Conservation (phyloP, 2,797 vertebrate genomes). For the Arnoldichthys spilopterus region DNA sequence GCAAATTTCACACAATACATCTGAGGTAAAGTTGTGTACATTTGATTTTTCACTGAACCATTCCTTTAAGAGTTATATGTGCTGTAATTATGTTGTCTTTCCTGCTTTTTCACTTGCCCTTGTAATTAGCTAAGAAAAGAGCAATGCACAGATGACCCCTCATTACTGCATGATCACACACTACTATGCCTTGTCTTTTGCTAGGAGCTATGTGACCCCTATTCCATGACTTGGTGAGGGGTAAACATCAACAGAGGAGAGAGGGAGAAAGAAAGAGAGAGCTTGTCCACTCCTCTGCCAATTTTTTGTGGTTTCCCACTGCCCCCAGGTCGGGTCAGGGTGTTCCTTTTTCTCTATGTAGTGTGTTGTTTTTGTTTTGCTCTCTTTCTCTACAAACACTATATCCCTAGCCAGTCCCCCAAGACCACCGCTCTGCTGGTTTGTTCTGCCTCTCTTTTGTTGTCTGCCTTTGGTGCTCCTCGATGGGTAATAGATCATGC, state of each 20-base stretch:
- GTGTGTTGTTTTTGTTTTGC: conserved; percentile 38
- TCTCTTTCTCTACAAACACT: conserved; percentile 17
- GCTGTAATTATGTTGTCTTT: background rate
- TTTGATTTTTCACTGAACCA: too few relatives aligned
- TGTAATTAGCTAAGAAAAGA: background rate
- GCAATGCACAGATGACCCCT: background rate
- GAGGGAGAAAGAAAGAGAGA: background rate
- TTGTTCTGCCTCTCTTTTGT: conserved; percentile 51
- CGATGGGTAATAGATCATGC: conserved; percentile 45
- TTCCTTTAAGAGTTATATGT: background rate
- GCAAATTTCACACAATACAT: background rate
- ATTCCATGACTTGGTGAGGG: background rate
- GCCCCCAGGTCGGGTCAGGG: background rate
- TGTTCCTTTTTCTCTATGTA: conserved; percentile 25
- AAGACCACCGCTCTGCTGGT: conserved; percentile 27
- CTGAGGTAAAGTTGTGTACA: background rate
- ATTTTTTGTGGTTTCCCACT: background rate
- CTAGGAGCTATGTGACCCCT: background rate
- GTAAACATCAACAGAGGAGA: background rate
- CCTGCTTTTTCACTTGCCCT: background rate
- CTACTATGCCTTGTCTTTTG: background rate
- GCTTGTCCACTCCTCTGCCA: background rate
- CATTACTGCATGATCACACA: background rate
- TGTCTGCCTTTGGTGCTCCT: conserved; percentile 50
- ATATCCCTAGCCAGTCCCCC: conserved; percentile 17